phyloP scores from a whole-genome alignment of 2,113 vertebrate genomes.

The Pseudopodoces humilis region DNA sequence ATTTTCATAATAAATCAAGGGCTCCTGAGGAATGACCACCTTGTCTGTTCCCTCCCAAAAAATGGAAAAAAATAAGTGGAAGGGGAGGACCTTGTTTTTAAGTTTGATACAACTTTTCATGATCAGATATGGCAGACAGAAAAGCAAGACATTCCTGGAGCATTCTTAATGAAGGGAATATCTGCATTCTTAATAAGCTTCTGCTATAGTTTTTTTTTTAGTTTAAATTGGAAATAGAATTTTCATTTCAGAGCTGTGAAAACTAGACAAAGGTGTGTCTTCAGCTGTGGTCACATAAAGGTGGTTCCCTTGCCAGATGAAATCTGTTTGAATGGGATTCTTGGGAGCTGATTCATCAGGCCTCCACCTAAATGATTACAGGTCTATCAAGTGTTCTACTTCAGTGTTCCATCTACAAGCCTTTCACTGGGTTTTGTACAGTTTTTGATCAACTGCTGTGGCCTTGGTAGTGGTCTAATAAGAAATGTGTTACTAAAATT shows the following conservation, averaged over 20 bases:
- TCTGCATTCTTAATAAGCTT: not conserved
- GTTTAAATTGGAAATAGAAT: not conserved
- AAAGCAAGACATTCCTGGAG: not conserved
- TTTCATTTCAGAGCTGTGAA: not conserved
- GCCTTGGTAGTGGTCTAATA: not conserved
- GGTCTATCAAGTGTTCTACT: not conserved
- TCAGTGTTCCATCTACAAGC: accelerated
- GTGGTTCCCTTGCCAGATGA: not conserved
- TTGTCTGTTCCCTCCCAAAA: not conserved
- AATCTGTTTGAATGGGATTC: not conserved
- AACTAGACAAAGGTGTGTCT: not conserved
- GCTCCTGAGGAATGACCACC: not conserved
- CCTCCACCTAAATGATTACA: not conserved
- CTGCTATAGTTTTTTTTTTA: not conserved
- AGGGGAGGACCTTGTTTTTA: not conserved
- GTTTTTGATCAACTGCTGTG: not conserved
- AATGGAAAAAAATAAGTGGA: not conserved
- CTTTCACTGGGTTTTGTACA: not conserved
- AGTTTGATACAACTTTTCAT: not conserved
- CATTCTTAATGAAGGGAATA: not conserved
- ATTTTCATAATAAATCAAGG: not conserved
- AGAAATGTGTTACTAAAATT: not conserved
- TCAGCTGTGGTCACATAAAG: not conserved
- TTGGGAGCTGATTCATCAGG: not conserved
- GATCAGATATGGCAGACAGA: not conserved